phyloP scores from a whole-genome alignment of 2,797 vertebrate genomes.

The Buceros bicornis region DNA sequence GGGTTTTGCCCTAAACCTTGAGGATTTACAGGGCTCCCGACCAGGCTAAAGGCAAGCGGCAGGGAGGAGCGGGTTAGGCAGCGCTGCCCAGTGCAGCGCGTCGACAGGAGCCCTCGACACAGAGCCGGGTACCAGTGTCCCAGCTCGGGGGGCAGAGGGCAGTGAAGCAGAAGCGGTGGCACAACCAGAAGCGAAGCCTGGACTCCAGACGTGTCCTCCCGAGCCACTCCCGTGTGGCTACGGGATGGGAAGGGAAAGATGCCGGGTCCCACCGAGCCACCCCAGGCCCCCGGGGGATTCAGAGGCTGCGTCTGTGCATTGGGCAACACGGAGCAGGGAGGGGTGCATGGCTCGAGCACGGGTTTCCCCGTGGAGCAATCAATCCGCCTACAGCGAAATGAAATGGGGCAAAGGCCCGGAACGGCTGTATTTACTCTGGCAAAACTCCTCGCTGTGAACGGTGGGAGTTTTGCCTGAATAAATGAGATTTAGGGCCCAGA shows the following conservation, averaged over 20 bases:
- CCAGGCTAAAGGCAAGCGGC: not conserved
- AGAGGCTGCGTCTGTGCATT: not conserved
- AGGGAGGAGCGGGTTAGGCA: not conserved
- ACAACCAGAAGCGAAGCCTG: not conserved
- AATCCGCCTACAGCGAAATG: accelerated
- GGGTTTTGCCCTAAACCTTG: not conserved
- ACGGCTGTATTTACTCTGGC: conserved; percentile 9
- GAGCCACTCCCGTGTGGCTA: not conserved
- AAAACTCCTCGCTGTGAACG: accelerated
- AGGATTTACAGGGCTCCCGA: not conserved
- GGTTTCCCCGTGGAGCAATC: not conserved
- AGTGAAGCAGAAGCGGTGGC: not conserved
- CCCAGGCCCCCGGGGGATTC: not conserved
- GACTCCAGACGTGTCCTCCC: not conserved
- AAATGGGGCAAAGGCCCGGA: not conserved
- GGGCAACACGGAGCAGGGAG: not conserved
- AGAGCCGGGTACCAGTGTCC: not conserved
- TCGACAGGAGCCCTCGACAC: not conserved
- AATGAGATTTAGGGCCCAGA: not conserved
- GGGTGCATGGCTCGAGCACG: accelerated
- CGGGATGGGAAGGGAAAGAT: not conserved
- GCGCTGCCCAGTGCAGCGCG: accelerated
- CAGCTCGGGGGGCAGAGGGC: not conserved
- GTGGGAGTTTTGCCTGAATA: conserved; percentile 4
- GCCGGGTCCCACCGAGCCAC: not conserved